phyloP scores from a whole-genome alignment of 2,888 invertebrate species.

The Cryptus viduatorius region DNA sequence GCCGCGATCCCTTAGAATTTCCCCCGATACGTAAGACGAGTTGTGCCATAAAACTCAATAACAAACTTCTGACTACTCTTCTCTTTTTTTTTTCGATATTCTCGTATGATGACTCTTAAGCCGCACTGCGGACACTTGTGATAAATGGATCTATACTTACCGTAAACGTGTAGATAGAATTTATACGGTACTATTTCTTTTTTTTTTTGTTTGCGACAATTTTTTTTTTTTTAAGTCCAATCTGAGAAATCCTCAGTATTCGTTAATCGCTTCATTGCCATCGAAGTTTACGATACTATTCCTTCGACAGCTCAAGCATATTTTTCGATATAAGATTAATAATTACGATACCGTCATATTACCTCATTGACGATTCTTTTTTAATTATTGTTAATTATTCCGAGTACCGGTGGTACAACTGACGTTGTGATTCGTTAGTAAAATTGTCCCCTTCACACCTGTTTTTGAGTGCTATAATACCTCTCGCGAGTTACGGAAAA shows the following conservation, averaged over 20 bases:
- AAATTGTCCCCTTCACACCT: neutral
- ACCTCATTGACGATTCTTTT: constrained; percentile 41
- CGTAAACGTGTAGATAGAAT: constrained; percentile 33
- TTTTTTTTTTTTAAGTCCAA: neutral
- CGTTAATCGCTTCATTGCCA: constrained; percentile 10
- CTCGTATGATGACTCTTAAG: constrained; percentile 47
- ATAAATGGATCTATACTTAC: constrained; percentile 36
- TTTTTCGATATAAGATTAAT: constrained; percentile 8
- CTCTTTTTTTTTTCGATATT: neutral
- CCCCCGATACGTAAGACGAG: constrained; percentile 15
- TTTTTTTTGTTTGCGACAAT: constrained; percentile 4
- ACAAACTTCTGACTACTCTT: neutral
- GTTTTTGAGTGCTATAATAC: constrained; percentile 1
- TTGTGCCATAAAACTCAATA: constrained; percentile 53
- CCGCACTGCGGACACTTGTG: constrained; percentile 58
- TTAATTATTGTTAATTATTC: constrained; percentile 28
- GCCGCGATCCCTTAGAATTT: neutral
- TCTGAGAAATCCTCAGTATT: constrained; percentile 17
- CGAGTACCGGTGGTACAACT: constrained; percentile 40
- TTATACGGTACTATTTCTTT: constrained; percentile 22
- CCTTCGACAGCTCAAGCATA: constrained; percentile 24
- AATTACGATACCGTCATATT: constrained; percentile 45
- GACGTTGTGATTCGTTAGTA: constrained; percentile 43
- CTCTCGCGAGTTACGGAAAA: constrained; percentile 13
- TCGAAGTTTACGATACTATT: neutral